These are phyloP conservation scores for Danaus chrysippus DNA, from an alignment of 2,888 invertebrate genomes.

Conservation along the genomic window DNA sequence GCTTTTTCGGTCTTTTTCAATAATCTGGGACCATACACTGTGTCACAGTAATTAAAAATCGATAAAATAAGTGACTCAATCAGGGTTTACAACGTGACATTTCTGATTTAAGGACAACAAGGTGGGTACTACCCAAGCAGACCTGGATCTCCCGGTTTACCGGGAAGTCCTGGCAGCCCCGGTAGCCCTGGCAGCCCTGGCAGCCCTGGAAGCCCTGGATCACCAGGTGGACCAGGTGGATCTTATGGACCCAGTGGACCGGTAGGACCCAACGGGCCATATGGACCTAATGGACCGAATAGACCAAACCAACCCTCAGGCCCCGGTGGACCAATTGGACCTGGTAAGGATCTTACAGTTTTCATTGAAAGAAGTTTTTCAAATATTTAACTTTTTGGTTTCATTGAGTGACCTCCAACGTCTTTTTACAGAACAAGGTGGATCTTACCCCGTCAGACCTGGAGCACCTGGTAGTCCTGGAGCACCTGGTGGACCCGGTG, in stretches of 20 bases:
- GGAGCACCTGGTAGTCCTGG: constrained; percentile 38
- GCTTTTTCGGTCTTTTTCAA: no score
- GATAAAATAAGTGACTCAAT: no score
- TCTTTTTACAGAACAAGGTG: constrained; percentile 17
- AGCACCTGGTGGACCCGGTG: constrained; percentile 7
- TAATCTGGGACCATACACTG: no score
- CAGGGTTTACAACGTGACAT: no score
- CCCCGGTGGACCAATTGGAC: constrained; percentile 21
- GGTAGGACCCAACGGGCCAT: constrained; percentile 18
- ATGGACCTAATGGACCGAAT: constrained; percentile 25
- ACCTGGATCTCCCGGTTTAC: constrained; percentile 26
- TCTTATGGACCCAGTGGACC: constrained; percentile 40
- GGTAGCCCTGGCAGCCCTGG: constrained; percentile 39
- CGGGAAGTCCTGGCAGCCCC: constrained; percentile 35
- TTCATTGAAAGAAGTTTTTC: neutral
- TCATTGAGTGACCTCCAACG: neutral
- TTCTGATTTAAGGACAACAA: constrained; percentile 33
- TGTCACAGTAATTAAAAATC: no score
- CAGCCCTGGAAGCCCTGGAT: constrained; percentile 34
- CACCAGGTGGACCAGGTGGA: constrained; percentile 40
- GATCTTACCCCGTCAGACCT: constrained; percentile 44
- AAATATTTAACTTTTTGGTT: no score
- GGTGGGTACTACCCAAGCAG: no score
- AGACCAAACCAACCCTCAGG: constrained; percentile 8
- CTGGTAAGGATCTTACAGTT: neutral